phyloP scores from a whole-genome alignment of 1,140 invertebrate genomes.

The Conus ventricosus region DNA sequence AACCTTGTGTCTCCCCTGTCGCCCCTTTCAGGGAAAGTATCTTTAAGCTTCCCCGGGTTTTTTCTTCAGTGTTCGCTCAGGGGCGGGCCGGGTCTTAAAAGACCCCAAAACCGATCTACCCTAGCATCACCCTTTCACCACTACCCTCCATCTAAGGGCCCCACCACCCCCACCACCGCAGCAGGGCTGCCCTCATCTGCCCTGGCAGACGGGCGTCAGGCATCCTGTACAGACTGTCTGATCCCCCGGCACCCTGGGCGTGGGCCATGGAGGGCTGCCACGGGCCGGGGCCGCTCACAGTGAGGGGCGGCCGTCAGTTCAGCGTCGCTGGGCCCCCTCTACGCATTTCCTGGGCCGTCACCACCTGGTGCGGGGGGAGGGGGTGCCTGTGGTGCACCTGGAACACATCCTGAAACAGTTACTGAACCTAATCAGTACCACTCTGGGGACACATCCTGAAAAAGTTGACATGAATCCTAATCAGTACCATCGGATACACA shows the following conservation, averaged over 20 bases:
- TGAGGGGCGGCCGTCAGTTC: slow-evolving; percentile 82
- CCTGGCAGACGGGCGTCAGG: neutral
- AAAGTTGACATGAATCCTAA: no score
- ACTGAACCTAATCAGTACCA: no score
- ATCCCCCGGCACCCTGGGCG: neutral
- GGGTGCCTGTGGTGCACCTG: slow-evolving; percentile 86
- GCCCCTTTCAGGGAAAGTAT: neutral
- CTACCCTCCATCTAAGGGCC: neutral
- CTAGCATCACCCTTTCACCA: neutral
- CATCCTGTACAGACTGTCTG: slow-evolving; percentile 19
- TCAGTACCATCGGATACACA: no score
- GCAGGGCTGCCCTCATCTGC: neutral
- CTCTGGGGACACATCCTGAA: slow-evolving; percentile 84
- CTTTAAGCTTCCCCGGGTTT: neutral
- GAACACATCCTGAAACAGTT: no score
- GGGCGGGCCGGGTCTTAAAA: neutral
- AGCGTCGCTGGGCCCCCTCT: slow-evolving; percentile 77
- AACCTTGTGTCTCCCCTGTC: neutral
- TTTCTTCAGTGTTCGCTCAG: neutral
- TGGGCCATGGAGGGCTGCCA: slow-evolving; percentile 80
- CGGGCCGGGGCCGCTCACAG: slow-evolving; percentile 83
- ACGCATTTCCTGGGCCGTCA: slow-evolving; percentile 77
- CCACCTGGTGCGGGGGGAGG: slow-evolving; percentile 83
- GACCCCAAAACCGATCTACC: neutral
- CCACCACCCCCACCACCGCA: neutral